Evolutionary conservation across 2,888 invertebrate species (phyloP).

Genomic region (Mimumesa dahlbomi): DNA sequence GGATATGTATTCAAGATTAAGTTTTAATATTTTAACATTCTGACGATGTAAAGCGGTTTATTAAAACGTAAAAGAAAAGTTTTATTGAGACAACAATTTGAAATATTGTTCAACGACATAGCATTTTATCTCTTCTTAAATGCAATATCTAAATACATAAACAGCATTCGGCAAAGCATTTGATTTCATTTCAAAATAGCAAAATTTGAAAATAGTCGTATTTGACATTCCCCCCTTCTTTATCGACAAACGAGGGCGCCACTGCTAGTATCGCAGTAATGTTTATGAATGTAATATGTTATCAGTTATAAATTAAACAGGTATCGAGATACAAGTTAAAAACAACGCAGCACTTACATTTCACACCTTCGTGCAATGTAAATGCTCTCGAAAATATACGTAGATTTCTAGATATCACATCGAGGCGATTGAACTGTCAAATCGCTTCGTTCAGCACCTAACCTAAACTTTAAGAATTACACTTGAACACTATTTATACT

Average conservation of each 20-base stretch:
- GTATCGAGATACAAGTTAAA: not conserved
- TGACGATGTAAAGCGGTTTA: too few species aligned
- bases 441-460: slow-evolving; percentile 3
- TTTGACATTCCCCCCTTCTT: slow-evolving; percentile 11
- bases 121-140: too few species aligned
- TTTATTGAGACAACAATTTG: too few species aligned
- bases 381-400: not conserved
- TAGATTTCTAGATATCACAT: not conserved
- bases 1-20: not conserved
- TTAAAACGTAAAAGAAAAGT: too few species aligned
- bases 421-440: not conserved
- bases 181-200: not conserved
- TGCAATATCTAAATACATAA: too few species aligned
- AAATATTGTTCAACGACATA: too few species aligned
- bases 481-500: slow-evolving; percentile 27
- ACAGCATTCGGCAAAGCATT: too few species aligned
- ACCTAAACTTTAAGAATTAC: slow-evolving; percentile 33
- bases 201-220: not conserved
- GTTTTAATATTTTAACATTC: not conserved
- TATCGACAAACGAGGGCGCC: slow-evolving; percentile 30
- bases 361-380: not conserved
- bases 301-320: not conserved
- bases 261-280: not conserved
- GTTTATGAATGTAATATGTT: slow-evolving; percentile 25
- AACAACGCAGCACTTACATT: slow-evolving; percentile 10